Evolutionary conservation across 2,797 vertebrate genomes (phyloP), one percentile per base, ranked within the genome.

Genomic region (Orientallactaga sibirica): DNA sequence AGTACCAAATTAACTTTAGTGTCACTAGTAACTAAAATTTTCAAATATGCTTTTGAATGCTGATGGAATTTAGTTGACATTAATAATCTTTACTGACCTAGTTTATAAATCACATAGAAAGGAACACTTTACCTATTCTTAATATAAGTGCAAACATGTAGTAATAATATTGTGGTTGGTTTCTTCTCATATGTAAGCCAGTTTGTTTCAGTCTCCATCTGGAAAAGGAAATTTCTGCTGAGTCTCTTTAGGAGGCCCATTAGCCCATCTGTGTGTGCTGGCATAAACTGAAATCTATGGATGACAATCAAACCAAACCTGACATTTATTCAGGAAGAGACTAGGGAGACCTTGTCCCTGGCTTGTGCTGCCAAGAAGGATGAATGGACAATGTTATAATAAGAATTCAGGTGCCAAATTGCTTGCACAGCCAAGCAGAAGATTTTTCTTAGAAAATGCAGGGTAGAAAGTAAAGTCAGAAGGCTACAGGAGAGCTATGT

Each of bases 261-360:
- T 93, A 96, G 88, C 68, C 95, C 86, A 95, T 96, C 95, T 96
- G 95, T 82, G 92, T 93, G 77, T 61, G 73, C 90, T 93, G 90
- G 90, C 93, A 86, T 86, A 62, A 94, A 86, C 48, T 71, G 82
- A 66, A 93, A 71, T 90, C 85, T 76, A 48, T 81, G 88, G 68
- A 90, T 33, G 66, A 92, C 41, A 89, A 93, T 93, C 94, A 88
- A 84, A 96, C 83, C 86, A 86, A 92, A 92, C 64, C 93, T 96
- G 95, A 95, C 95, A 93, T 95, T 94, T 94, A 62, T 91, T 86
- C 92, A 91, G 80, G 27, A 95, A 37, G 79, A 91, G 76, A 55
- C 43, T 5, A 92, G 86, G 83, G 83, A 93, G 74, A 64, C 55
- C 90, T 93, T 67, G 61, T 95, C 52, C 64, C 90, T 5, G 8